phyloP scores from a whole-genome alignment of 2,113 vertebrate species.

The Perca fluviatilis region DNA sequence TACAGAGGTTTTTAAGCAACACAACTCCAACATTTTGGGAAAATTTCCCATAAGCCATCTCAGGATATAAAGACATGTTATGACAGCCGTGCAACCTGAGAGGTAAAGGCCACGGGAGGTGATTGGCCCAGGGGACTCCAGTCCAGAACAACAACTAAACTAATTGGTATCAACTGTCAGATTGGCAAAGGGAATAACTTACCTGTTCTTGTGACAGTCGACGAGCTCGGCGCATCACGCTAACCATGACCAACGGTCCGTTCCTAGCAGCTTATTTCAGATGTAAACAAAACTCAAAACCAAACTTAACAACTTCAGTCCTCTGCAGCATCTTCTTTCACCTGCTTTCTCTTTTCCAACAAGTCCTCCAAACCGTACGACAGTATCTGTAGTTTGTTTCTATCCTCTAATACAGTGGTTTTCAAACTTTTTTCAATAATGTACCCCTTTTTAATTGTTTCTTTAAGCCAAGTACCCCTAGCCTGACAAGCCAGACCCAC shows the following conservation, averaged over 20 bases:
- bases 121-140: neutral
- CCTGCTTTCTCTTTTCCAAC: too few relatives aligned
- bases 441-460: too few relatives aligned
- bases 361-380: too few relatives aligned
- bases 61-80: neutral
- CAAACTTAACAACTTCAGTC: too few relatives aligned
- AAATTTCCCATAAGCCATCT: neutral
- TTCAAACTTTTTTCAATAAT: too few relatives aligned
- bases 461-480: too few relatives aligned
- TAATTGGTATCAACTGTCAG: slow-evolving; percentile 18
- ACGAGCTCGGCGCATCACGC: neutral
- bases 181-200: neutral
- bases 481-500: too few relatives aligned
- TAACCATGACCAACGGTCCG: neutral
- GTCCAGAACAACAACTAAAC: neutral
- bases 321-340: too few relatives aligned
- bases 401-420: too few relatives aligned
- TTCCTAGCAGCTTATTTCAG: neutral
- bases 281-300: neutral
- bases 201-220: neutral
- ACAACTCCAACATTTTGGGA: neutral
- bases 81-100: neutral
- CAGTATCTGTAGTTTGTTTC: too few relatives aligned
- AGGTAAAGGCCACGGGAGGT: neutral
- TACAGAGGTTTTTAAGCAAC: too few relatives aligned